A percentile compares a stretch with the other conserved stretches of the same genome.
Evolutionary conservation across 1,140 invertebrate species (phyloP).

Genomic region (Conus ventricosus): DNA sequence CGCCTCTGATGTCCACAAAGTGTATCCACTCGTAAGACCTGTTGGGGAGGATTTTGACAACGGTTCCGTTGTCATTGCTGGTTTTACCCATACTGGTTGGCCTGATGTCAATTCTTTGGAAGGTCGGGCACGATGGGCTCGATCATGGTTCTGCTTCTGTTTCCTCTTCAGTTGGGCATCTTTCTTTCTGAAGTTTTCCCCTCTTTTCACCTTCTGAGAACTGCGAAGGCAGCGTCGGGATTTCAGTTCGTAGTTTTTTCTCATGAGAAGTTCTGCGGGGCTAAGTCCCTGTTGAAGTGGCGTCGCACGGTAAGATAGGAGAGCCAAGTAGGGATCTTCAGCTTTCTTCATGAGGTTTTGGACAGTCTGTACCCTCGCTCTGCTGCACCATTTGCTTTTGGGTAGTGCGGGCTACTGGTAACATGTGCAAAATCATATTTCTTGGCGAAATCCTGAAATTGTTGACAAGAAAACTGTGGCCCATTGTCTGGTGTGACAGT

Average conservation of each 20-base stretch:
- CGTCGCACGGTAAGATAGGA: slow-evolving; percentile 43
- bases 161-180: too few relatives aligned
- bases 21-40: too few relatives aligned
- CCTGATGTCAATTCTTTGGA: too few relatives aligned
- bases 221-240: neutral
- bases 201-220: too few relatives aligned
- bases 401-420: slow-evolving; percentile 44
- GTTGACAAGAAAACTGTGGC: slow-evolving; percentile 69
- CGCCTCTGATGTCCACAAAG: too few relatives aligned
- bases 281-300: slow-evolving; percentile 38
- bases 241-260: slow-evolving; percentile 34
- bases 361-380: slow-evolving; percentile 52
- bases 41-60: too few relatives aligned
- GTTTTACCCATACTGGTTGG: too few relatives aligned
- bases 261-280: slow-evolving; percentile 46
- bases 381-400: slow-evolving; percentile 51
- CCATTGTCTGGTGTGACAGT: slow-evolving; percentile 74
- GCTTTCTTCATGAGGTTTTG: slow-evolving; percentile 45
- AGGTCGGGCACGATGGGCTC: too few relatives aligned
- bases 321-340: slow-evolving; percentile 44
- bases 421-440: slow-evolving; percentile 69
- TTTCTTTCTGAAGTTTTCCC: too few relatives aligned
- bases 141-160: too few relatives aligned
- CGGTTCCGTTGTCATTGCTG: too few relatives aligned
- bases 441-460: slow-evolving; percentile 72